Base-by-base conservation (phyloP, 2,113 vertebrate species). In the Camelus bactrianus region DNA sequence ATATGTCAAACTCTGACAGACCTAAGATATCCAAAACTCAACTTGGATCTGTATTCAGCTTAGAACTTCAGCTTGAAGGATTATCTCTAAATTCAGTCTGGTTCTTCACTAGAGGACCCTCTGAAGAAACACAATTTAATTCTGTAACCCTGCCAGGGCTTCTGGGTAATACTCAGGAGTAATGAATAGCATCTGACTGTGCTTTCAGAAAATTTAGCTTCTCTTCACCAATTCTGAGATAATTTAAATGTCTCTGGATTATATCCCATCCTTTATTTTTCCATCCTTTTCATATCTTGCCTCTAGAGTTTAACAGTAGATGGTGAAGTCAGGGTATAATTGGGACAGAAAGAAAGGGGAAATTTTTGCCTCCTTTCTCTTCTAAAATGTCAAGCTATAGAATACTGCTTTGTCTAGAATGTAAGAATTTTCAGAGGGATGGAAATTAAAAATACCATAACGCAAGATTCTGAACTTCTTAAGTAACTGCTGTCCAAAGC, bases 1-100 rank as follows among this genome's bases (percentile, higher is more conserved):
- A 11, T 67, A 83, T 92, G 50, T 83, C 84, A 96, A 82, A 84
- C 38, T 85, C n/a, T 86, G 50, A 14, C 65, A 89, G 46, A 94
- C 24, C n/a, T 58, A 75, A 96, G 56, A 56, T 54, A 80, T 92
- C 42, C 26, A 85, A 56, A 94, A 75, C 16, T 83, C 26, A 75
- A 14, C 38, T 50, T 90, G 58, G 32, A 83, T 79, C 11, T 96
- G 1, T 28, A 58, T 52, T 17, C 58, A 17, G 3, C 12, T 82
- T 67, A 87, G 75, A 81, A 65, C 30, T 89, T 79, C 38, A 83
- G 1, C 35, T 77, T 90, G n/a, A 87, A 93, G 56, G 6, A 75
- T 62, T 8, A 24, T 90, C 58, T 92, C 42, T 50, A 69, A 77
- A 70, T 42, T 83, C 19, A 62, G 3, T 76, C 56, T 80, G 42